Base-by-base conservation (phyloP, 2,888 invertebrate species). In the Dermolepida albohirtum region DNA sequence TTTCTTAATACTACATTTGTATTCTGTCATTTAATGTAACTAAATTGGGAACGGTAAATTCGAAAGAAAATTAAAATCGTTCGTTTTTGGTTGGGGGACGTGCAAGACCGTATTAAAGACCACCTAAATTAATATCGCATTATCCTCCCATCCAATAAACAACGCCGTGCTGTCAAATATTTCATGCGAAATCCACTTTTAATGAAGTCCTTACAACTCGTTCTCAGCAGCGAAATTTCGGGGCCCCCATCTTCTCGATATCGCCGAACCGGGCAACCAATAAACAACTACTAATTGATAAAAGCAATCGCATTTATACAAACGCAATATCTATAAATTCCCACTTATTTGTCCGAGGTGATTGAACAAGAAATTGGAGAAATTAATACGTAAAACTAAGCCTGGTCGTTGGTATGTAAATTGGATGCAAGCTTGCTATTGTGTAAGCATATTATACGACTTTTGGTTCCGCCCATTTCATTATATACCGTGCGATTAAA, bases 161-260 rank as follows among this genome's bases (percentile, higher is more conserved):
- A 40, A 39, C 14, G 40, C 40, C 6, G 17, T 11, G 6, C 54
- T 54, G 54, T 54, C 52, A 54, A 39, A 54, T 54, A 54, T 54
- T 39, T 54, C 39, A 54, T 29, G 39, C 39, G 54, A 54, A 54
- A 54, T 54, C 54, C 54, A 29, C 54, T 54, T 54, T 54, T 54
- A 54, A 54, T 54, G 54, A 54, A 54, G 54, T 54, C 40, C 40
- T 54, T 54, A 54, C 29, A 34, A 40, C 12, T 16, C 17, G 40
- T 40, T 54, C 54, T 14, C 14, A 6, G 34, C 34, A 34, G 6
- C 10, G 34, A 34, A 10, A 34, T 34, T 34, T 34, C 34, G 22
- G 34, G 34, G n/a, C n/a, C 34, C 34, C 34, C 10, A 7, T 34
- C 6, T 34, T 34, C 34, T 34, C 6, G 6, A 34, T 34, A 34